Evolutionary conservation across 2,888 invertebrate genomes (phyloP).

Genomic region (Napeogenes sylphis): DNA sequence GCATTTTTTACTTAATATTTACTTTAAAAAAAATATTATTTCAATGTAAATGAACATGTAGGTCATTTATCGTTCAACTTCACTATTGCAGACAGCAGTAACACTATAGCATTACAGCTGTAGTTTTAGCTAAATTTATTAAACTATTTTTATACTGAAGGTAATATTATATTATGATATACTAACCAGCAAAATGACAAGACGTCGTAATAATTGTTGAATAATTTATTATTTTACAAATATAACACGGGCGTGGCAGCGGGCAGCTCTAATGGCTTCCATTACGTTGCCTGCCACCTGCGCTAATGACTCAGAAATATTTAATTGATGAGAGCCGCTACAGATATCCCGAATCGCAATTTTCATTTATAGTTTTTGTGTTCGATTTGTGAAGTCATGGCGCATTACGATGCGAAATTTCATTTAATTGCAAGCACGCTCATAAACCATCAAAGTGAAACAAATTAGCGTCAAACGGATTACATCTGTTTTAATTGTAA

Average conservation of each 20-base stretch:
- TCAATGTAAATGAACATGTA: no score
- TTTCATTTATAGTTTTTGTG: conserved; percentile 49
- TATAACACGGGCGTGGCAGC: conserved; percentile 45
- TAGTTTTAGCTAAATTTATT: no score
- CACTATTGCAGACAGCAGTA: no score
- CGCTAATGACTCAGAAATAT: conserved; percentile 74
- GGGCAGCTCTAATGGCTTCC: conserved; percentile 67
- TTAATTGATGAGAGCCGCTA: conserved; percentile 67
- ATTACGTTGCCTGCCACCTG: conserved; percentile 70
- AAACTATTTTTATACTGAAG: no score
- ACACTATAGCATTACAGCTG: no score
- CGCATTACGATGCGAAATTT: conserved; percentile 8
- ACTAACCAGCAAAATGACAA: neutral
- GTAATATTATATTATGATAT: no score
- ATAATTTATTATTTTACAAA: conserved; percentile 48
- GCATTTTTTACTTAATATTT: no score
- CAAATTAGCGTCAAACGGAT: neutral
- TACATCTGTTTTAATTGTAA: neutral
- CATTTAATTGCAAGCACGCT: conserved; percentile 3
- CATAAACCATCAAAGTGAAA: conserved; percentile 4
- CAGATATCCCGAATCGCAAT: conserved; percentile 60
- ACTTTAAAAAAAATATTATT: no score
- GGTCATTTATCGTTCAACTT: no score
- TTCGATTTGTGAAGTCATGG: conserved; percentile 32
- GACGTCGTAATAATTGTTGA: conserved; percentile 23